Evolutionary conservation across 2,797 vertebrate species (phyloP), one percentile per base, ranked within the genome.

Genomic region (Balearica regulorum): DNA sequence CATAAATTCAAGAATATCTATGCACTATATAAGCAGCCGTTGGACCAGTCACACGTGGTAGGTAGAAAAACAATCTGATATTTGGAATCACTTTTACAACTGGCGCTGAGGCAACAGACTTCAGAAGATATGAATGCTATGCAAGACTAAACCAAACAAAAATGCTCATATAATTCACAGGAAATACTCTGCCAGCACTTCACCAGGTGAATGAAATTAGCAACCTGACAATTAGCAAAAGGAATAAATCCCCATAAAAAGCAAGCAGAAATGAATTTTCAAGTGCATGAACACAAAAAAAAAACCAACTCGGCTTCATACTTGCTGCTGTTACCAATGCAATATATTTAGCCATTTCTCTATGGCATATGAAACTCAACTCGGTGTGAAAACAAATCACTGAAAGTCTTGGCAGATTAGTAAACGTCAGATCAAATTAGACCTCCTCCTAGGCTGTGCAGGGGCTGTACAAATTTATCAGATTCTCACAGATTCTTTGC

Each of bases 401-500:
- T 81, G 70, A 24, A 97, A 93, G 82, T 75, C 97, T 87, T 66
- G 87, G 65, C 82, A 91, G 72, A 95, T 95, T 96, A 96, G 87
- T 84, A 95, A 94, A 76, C 0, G 66, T 93, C 95, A 93, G 49
- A 93, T 95, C 95, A 97, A 79, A 82, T 78, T 58, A 92, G 85
- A 91, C 72, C 58, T 65, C 76, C 76, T 71, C 87, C 76, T 33
- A 71, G 19, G 64, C 51, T 54, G n/a, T 25, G 49, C 77, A 65
- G 73, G 37, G 75, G 31, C 88, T 64, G 78, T 64, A 89, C 58
- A 93, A 90, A 96, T 81, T 70, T 87, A 93, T 93, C 77, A 89
- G 43, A 60, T 16, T 44, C 71, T 89, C 83, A 51, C 68, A 88
- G 89, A 72, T 87, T 87, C 76, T 89, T 89, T 87, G 76, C 91